Evolutionary conservation across 2,113 vertebrate genomes (phyloP).

Genomic region (Lamprologus callipterus): DNA sequence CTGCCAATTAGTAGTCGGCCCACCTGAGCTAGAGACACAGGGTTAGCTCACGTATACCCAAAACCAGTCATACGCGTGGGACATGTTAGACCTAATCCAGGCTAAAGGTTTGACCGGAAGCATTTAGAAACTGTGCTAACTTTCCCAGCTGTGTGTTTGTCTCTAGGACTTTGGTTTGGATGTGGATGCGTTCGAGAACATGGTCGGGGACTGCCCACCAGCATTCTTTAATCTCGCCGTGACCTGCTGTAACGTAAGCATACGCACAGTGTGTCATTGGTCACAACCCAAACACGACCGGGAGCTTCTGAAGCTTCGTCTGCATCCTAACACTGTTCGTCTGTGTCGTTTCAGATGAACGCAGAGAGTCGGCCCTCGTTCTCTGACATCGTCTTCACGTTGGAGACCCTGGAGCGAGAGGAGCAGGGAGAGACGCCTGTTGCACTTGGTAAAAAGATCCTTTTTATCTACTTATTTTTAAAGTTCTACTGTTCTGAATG

Average conservation of each 20-base stretch:
- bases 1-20: neutral
- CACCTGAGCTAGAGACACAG: neutral
- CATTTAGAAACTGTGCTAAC: neutral
- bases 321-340: neutral
- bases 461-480: neutral
- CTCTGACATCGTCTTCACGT: conserved; percentile 74
- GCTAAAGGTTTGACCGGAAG: neutral
- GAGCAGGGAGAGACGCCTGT: conserved; percentile 22
- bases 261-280: neutral
- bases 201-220: conserved; percentile 80
- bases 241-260: conserved; percentile 86
- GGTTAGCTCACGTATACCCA: neutral
- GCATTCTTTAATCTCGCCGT: conserved; percentile 84
- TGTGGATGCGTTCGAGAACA: conserved; percentile 76
- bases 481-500: neutral
- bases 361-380: conserved; percentile 79
- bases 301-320: neutral
- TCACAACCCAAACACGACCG: neutral
- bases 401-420: conserved; percentile 67
- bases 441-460: conserved; percentile 29
- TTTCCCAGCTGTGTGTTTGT: neutral
- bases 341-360: conserved; percentile 71
- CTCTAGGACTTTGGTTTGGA: conserved; percentile 90
- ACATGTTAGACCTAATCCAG: accelerated
- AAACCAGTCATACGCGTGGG: neutral